Base-by-base conservation (phyloP, 2,888 invertebrate species). In the Sarcophaga caerulescens region DNA sequence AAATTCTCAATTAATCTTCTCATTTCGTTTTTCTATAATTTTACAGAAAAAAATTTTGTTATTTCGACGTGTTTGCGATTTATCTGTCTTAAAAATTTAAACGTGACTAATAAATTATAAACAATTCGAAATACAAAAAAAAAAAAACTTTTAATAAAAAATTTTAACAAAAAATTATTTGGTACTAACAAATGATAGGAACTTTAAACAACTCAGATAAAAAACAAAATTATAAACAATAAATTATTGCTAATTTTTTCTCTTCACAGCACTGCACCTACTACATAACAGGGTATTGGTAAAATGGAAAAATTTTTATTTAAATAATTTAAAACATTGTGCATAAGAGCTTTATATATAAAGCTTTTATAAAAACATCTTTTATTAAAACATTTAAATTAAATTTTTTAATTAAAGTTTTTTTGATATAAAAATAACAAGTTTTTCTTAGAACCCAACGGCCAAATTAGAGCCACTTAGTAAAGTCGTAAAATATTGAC, bases 51-150 rank as follows among this genome's bases (percentile, higher is more conserved):
- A 14, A 47, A 47, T 47, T 47, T 47, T 14, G 1, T 47, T 47
- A 47, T 44, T 71, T 73, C 19, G 14, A n/a, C 8, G 60, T 21
- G 10, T 78, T 11, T 11, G 10, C 17, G 57, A 19, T 23, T 66
- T 71, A 57, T 62, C 45, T 74, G 17, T 69, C 69, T 70, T 25
- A 35, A 45, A 63, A 44, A 14, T 14, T 17, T 59, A 77, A 82
- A 82, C 82, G 82, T 73, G 82, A 82, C 60, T 73, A 47, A 60
- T 77, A 66, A 47, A 60, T 75, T 65, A 60, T 57, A 47, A 35
- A 73, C 14, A 23, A 52, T 52, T 14, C 17, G 17, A 52, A 52
- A 17, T 17, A 47, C 11, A 17, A 52, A 10, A 70, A 21, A 47
- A 69, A 47, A 14, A 63, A 45, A 10, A 23, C 69, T 76, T 59